Evolutionary conservation across 2,797 vertebrate species (phyloP).

Genomic region (Rhynchotus rufescens): DNA sequence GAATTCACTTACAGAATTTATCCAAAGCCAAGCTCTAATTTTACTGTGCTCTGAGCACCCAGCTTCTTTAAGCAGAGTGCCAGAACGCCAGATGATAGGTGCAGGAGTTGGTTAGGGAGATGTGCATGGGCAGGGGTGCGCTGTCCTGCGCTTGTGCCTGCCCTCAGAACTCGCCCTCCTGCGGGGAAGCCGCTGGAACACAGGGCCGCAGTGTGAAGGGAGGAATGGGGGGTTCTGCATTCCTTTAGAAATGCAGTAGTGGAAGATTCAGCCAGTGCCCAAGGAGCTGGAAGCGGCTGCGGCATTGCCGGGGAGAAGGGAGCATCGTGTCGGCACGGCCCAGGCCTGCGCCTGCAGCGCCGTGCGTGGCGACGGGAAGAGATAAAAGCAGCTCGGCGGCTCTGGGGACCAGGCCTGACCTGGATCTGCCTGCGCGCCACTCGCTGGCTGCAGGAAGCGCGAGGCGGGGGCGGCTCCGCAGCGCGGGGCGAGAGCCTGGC

Average conservation of each 20-base stretch:
- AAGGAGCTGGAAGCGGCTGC: background rate
- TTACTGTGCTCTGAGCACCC: background rate
- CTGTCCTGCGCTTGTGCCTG: background rate
- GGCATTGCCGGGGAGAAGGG: background rate
- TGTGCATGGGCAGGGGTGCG: background rate
- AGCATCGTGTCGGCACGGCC: too few species aligned
- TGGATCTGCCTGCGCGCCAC: background rate
- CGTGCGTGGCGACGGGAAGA: background rate
- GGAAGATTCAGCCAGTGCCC: background rate
- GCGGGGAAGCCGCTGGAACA: slow-evolving; percentile 81
- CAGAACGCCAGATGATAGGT: background rate
- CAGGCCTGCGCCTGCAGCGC: background rate
- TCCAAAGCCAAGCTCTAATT: background rate
- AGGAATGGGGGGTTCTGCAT: background rate
- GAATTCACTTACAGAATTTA: too few species aligned
- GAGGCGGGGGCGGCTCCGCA: background rate
- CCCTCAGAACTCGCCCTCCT: slow-evolving; percentile 73
- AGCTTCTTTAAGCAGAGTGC: background rate
- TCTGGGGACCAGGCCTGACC: background rate
- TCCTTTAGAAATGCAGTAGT: background rate
- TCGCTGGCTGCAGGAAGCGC: background rate
- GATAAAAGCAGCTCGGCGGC: background rate
- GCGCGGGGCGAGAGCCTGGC: too few species aligned
- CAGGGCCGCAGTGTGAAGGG: slow-evolving; percentile 78
- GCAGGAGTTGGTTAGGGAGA: background rate